Evolutionary conservation across 1,140 invertebrate genomes (phyloP), one percentile per base, ranked within the genome.

Genomic region (Atopsyche davidsoni): DNA sequence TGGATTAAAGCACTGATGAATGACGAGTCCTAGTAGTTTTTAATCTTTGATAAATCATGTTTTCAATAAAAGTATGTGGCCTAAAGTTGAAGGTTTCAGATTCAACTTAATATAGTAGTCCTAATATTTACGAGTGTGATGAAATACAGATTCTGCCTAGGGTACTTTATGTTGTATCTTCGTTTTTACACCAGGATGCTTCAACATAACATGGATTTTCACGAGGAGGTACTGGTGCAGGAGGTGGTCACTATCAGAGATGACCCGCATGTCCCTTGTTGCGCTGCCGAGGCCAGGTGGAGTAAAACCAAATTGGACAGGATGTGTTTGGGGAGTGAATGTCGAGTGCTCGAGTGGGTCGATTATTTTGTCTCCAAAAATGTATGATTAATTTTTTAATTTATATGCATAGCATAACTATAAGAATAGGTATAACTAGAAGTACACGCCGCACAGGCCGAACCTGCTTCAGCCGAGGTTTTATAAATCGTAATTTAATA

Each of bases 381-480:
- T 7, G 6, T 28, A 28, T 28, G 24, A 28, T 28, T 28, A 28
- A 28, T 28, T 28, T 28, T 28, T 7, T 28, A 7, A n/a, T 28
- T 6, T 28, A 28, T 28, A 28, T 28, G 24, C 24, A 28, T 28
- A 28, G 24, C 24, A 28, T 28, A n/a, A 6, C 6, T 28, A n/a
- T 28, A 28, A n/a, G 24, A 28, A 7, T 7, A 7, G 24, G n/a
- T 7, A 6, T 7, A 28, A 28, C 24, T 28, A 6, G 24, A 28
- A 28, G 24, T 6, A 28, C n/a, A n/a, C 24, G n/a, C n/a, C n/a
- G 24, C 2, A 18, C 7, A 19, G 19, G 18, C 19, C 38, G 14
- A 11, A 16, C 19, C 24, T 43, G 28, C 28, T 43, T 31, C 41
- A 31, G 13, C 41, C 32, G 41, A 28, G 19, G 14, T 24, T 43